These are phyloP conservation scores for Exocentrus adspersus DNA, from an alignment of 2,888 invertebrate species.

Conservation along the genomic window DNA sequence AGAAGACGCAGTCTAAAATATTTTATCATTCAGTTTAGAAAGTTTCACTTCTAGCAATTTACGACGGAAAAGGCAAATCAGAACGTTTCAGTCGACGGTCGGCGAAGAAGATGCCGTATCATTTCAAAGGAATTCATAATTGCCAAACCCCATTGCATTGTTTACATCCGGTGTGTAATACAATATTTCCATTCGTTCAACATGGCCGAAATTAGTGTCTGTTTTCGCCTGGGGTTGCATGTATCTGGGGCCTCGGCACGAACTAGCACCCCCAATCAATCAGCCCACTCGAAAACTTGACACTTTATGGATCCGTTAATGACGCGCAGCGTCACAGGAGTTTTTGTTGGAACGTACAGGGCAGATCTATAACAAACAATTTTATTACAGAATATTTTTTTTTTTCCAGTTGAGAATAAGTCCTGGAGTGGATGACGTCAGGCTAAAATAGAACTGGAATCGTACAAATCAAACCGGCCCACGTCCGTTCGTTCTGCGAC, in stretches of 20 bases:
- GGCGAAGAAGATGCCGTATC: conserved; percentile 24
- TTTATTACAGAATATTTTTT: too few species aligned
- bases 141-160: conserved; percentile 20
- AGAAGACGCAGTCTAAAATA: too few species aligned
- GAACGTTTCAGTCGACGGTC: conserved; percentile 8
- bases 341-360: background rate
- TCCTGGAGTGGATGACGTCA: conserved; percentile 23
- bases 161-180: conserved; percentile 29
- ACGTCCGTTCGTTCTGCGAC: conserved; percentile 28
- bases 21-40: too few species aligned
- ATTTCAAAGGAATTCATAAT: conserved; percentile 20
- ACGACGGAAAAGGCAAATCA: conserved; percentile 53
- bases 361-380: too few species aligned
- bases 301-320: conserved; percentile 31
- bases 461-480: conserved; percentile 35
- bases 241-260: background rate
- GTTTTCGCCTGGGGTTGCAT: conserved; percentile 7
- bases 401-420: too few species aligned
- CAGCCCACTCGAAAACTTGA: conserved; percentile 31
- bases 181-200: conserved; percentile 28
- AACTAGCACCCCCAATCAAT: conserved; percentile 13
- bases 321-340: too few species aligned
- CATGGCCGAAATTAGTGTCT: conserved; percentile 26
- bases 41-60: too few species aligned
- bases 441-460: conserved; percentile 17